These are phyloP conservation scores for Xyrauchen texanus DNA, from an alignment of 2,113 vertebrate genomes.

Conservation along the genomic window DNA sequence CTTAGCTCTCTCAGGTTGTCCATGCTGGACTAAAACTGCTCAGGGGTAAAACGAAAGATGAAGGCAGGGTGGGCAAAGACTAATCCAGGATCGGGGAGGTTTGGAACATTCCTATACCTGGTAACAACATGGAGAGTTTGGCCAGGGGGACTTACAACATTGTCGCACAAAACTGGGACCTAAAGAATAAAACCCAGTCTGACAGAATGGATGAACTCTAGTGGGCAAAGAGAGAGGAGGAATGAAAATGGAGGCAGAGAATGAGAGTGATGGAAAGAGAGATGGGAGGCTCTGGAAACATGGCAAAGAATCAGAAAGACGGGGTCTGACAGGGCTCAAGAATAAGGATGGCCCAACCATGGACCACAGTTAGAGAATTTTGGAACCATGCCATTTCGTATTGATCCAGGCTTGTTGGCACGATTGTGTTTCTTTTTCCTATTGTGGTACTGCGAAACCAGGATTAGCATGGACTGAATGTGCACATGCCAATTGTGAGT, in stretches of 20 bases:
- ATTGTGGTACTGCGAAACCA: too few relatives aligned
- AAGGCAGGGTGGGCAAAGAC: conserved; percentile 57
- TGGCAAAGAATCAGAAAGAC: too few relatives aligned
- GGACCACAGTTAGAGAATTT: too few relatives aligned
- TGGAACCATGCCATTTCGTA: too few relatives aligned
- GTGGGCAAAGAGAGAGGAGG: conserved; percentile 21
- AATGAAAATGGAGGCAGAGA: not conserved
- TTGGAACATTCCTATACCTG: conserved; percentile 65
- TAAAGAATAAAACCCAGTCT: conserved; percentile 53
- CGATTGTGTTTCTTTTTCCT: too few relatives aligned
- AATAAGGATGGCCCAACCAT: too few relatives aligned
- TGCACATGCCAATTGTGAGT: too few relatives aligned
- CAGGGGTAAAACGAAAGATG: conserved; percentile 63
- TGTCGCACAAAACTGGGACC: conserved; percentile 34
- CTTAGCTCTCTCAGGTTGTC: conserved; percentile 58
- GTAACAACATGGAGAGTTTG: conserved; percentile 61
- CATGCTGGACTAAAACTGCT: conserved; percentile 58
- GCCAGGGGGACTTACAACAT: conserved; percentile 57
- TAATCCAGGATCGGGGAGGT: conserved; percentile 45
- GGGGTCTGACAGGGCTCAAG: too few relatives aligned
- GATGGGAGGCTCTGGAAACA: too few relatives aligned
- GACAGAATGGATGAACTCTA: conserved; percentile 60
- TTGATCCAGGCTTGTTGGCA: too few relatives aligned
- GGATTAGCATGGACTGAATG: too few relatives aligned
- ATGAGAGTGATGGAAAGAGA: conserved; percentile 8